Conservation (phyloP, 2,797 vertebrate genomes). For the Lutjanus argentimaculatus region DNA sequence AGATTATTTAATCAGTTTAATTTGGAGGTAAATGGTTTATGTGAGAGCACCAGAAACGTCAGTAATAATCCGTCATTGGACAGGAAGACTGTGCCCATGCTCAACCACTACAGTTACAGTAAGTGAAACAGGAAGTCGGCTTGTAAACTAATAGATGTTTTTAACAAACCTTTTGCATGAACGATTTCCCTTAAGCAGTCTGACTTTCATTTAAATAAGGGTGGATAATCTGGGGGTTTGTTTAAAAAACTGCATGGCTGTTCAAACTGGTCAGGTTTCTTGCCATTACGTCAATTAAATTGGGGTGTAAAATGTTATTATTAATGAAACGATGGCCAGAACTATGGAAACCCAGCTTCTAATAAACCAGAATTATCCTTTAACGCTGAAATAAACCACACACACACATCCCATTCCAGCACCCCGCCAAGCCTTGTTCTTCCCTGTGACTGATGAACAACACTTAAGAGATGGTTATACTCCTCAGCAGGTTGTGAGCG, state of each 20-base stretch:
- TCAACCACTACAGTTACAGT: neutral
- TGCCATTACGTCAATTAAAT: too few species aligned
- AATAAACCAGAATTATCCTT: neutral
- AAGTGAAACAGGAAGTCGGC: neutral
- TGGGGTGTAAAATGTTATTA: neutral
- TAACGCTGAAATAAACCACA: neutral
- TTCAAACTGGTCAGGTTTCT: neutral
- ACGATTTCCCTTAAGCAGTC: neutral
- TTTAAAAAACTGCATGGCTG: neutral
- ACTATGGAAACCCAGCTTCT: neutral
- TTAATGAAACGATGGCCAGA: neutral
- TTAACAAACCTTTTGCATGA: neutral
- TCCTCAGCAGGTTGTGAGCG: conserved; percentile 43
- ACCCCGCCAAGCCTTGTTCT: neutral
- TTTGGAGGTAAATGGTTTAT: neutral
- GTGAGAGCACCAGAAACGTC: neutral
- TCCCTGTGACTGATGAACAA: conserved; percentile 50
- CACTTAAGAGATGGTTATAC: conserved; percentile 46
- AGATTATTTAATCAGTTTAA: neutral
- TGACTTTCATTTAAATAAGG: neutral
- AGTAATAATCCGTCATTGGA: neutral
- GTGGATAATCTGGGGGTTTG: neutral
- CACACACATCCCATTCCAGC: neutral
- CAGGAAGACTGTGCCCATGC: neutral
- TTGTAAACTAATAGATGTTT: neutral